These are phyloP conservation scores for Acronicta psi DNA, from an alignment of 2,888 invertebrate genomes.

Conservation along the genomic window DNA sequence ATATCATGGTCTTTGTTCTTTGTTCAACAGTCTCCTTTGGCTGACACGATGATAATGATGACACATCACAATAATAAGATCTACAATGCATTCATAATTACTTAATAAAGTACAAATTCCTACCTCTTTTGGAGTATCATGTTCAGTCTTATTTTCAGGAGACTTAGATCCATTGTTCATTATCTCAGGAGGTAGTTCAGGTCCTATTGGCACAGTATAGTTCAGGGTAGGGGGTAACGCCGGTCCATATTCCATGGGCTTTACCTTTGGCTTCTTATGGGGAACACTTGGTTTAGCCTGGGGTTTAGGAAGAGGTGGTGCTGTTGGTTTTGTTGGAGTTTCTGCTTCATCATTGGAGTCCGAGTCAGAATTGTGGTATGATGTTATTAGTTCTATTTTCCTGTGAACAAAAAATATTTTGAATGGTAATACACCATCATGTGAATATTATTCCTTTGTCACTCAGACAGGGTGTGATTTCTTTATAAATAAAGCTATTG, in stretches of 20 bases:
- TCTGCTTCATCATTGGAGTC: constrained; percentile 86
- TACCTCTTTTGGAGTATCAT: constrained; percentile 62
- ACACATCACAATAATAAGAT: no score
- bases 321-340: constrained; percentile 58
- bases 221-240: constrained; percentile 74
- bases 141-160: constrained; percentile 54
- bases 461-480: no score
- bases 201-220: constrained; percentile 79
- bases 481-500: no score
- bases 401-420: constrained; percentile 65
- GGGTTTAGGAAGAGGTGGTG: constrained; percentile 47
- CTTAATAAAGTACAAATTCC: constrained; percentile 3
- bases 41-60: no score
- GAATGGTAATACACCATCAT: not conserved
- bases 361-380: constrained; percentile 87
- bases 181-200: constrained; percentile 74
- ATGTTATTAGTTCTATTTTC: constrained; percentile 89
- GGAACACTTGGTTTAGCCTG: constrained; percentile 51
- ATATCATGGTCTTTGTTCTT: no score
- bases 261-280: constrained; percentile 72
- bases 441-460: no score
- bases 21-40: no score
- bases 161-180: constrained; percentile 54
- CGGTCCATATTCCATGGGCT: constrained; percentile 75
- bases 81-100: no score